Percentiles rank a stretch among this genome's conserved stretches.
These are phyloP conservation scores for Corynorhinus townsendii DNA, from an alignment of 2,113 vertebrate genomes.

Conservation along the genomic window DNA sequence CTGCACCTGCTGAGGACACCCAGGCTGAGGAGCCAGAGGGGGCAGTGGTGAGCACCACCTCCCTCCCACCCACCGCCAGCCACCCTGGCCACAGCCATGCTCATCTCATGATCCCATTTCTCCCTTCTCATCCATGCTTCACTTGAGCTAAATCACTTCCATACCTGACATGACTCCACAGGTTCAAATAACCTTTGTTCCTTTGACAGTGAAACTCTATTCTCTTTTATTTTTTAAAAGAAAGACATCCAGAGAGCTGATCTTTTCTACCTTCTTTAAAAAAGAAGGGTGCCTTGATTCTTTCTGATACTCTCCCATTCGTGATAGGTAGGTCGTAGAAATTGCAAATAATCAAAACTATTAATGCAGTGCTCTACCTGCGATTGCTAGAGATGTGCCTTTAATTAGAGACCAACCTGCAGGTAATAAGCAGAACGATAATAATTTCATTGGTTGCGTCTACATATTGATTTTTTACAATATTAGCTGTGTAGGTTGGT, in stretches of 20 bases:
- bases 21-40: conserved; percentile 77
- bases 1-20: conserved; percentile 55
- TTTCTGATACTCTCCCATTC: neutral
- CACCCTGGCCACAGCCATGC: neutral
- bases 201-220: neutral
- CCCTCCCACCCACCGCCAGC: neutral
- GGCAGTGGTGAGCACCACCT: conserved; percentile 85
- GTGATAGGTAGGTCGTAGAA: neutral
- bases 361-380: neutral
- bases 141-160: neutral
- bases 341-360: neutral
- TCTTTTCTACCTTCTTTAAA: neutral
- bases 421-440: neutral
- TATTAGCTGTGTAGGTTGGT: neutral
- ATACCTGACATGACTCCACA: neutral
- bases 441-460: neutral
- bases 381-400: neutral
- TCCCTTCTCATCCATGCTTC: neutral
- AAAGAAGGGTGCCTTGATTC: neutral
- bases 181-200: neutral
- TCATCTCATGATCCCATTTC: neutral
- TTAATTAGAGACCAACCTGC: neutral
- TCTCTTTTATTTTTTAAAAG: neutral
- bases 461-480: neutral
- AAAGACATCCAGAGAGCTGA: neutral